phyloP scores from a whole-genome alignment of 2,797 vertebrate species.

The Pipistrellus pipistrellus region DNA sequence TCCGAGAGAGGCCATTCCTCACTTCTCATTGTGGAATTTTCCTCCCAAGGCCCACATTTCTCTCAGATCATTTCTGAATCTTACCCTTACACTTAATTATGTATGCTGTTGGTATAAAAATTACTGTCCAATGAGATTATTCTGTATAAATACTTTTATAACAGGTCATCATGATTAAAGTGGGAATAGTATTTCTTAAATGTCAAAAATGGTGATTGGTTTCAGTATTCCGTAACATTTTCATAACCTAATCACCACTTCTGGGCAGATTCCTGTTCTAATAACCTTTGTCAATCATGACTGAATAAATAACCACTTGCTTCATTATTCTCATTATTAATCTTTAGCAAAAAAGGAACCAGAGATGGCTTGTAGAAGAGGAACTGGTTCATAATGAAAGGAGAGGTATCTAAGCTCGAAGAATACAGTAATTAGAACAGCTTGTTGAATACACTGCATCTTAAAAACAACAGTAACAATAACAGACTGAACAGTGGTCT shows the following conservation, averaged over 20 bases:
- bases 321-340: slow-evolving; percentile 87
- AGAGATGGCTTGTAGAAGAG: slow-evolving; percentile 53
- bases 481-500: slow-evolving; percentile 78
- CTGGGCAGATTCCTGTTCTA: slow-evolving; percentile 87
- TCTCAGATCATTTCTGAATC: slow-evolving; percentile 82
- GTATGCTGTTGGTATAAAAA: slow-evolving; percentile 84
- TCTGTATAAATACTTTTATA: slow-evolving; percentile 87
- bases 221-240: slow-evolving; percentile 88
- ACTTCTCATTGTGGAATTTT: slow-evolving; percentile 83
- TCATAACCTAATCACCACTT: slow-evolving; percentile 87
- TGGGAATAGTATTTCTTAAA: slow-evolving; percentile 85
- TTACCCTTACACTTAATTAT: slow-evolving; percentile 84
- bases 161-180: slow-evolving; percentile 85
- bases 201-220: slow-evolving; percentile 86
- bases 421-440: slow-evolving; percentile 79
- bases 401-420: slow-evolving; percentile 71
- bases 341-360: slow-evolving; percentile 70
- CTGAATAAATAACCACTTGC: slow-evolving; percentile 87
- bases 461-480: slow-evolving; percentile 64
- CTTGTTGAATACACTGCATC: slow-evolving; percentile 71
- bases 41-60: slow-evolving; percentile 82
- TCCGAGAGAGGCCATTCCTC: slow-evolving; percentile 82
- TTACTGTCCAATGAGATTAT: slow-evolving; percentile 86
- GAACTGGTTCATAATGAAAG: slow-evolving; percentile 56
- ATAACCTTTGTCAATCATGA: slow-evolving; percentile 87